These are phyloP conservation scores for Mimachlamys varia DNA, from an alignment of 2,888 invertebrate species.

Conservation along the genomic window DNA sequence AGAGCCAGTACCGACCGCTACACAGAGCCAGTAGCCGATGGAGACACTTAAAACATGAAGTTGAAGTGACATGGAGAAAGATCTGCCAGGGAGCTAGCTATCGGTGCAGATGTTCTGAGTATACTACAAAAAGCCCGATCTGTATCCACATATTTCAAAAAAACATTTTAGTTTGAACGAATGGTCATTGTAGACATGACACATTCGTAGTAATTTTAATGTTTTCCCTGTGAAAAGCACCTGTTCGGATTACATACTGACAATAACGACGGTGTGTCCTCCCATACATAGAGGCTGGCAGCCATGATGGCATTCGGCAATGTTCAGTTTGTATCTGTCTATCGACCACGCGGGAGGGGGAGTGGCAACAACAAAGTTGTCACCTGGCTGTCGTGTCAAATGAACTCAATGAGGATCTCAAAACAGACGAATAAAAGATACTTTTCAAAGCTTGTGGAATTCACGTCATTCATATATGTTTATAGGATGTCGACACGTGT, in stretches of 20 bases:
- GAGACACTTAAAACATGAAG: background rate
- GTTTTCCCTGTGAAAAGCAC: background rate
- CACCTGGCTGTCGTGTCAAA: slow-evolving; percentile 6
- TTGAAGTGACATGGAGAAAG: too few relatives aligned
- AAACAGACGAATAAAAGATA: background rate
- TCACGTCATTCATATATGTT: too few relatives aligned
- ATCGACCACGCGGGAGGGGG: background rate
- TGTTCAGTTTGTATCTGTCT: background rate
- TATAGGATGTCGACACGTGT: too few relatives aligned
- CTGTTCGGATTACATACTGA: background rate
- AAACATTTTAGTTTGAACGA: background rate
- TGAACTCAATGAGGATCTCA: background rate
- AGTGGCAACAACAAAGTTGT: background rate
- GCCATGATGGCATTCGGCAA: background rate
- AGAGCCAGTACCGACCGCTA: too few relatives aligned
- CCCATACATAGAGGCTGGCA: background rate
- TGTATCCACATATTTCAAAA: background rate
- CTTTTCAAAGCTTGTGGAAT: background rate
- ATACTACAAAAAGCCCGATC: background rate
- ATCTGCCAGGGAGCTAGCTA: too few relatives aligned
- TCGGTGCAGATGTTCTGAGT: background rate
- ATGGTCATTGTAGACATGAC: background rate
- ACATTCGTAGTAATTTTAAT: slow-evolving; percentile 8
- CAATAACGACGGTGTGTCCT: background rate
- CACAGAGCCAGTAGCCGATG: background rate